Percentiles rank a stretch among this genome's conserved stretches.
These are phyloP conservation scores for Coecobrya sp. DNA, from an alignment of 2,888 invertebrate genomes.

Conservation along the genomic window DNA sequence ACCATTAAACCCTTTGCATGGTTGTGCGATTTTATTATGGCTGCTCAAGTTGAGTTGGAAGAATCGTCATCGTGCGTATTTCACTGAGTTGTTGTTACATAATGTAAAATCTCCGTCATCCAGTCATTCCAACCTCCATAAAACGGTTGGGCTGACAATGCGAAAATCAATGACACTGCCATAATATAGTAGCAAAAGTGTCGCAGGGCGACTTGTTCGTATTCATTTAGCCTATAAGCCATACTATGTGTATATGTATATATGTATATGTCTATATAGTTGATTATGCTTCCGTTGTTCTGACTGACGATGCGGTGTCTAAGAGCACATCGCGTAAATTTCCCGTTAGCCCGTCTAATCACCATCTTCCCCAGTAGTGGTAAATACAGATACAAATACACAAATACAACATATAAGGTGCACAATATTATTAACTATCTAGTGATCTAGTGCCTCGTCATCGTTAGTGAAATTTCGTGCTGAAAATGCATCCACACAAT, in stretches of 20 bases:
- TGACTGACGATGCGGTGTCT: neutral
- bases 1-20: conserved; percentile 71
- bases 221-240: neutral
- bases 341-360: neutral
- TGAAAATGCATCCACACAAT: neutral
- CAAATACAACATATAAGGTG: too few relatives aligned
- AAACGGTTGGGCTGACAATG: conserved; percentile 53
- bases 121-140: conserved; percentile 25
- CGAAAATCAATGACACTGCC: conserved; percentile 38
- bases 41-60: neutral
- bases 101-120: neutral
- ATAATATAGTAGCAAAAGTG: neutral
- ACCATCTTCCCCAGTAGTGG: too few relatives aligned
- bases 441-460: neutral
- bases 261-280: too few relatives aligned
- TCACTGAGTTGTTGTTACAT: neutral
- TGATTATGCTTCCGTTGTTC: neutral
- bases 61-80: neutral
- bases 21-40: neutral
- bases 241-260: too few relatives aligned
- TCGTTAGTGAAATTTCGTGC: neutral
- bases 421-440: too few relatives aligned
- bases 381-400: too few relatives aligned
- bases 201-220: neutral
- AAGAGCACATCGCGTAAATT: neutral